phyloP scores from a whole-genome alignment of 2,888 invertebrate genomes.

The Aphelenchoides bicaudatus region DNA sequence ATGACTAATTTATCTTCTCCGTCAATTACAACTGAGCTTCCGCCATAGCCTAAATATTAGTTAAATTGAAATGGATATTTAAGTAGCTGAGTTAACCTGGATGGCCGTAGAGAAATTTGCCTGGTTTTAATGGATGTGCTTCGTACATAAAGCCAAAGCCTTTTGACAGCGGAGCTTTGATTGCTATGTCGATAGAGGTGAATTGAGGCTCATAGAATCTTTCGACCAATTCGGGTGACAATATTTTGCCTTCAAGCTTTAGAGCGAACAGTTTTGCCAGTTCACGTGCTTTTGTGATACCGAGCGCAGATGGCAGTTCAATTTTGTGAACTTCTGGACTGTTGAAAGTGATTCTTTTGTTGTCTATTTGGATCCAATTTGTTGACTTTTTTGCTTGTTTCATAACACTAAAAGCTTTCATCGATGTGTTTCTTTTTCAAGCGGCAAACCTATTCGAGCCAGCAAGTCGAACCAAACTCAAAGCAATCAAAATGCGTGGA shows the following conservation, averaged over 20 bases:
- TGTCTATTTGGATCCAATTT: conserved; percentile 53
- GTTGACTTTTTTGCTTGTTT: conserved; percentile 48
- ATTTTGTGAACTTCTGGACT: conserved; percentile 52
- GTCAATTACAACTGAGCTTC: conserved; percentile 57
- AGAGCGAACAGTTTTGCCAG: conserved; percentile 51
- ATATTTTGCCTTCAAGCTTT: conserved; percentile 50
- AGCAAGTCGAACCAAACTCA: conserved; percentile 48
- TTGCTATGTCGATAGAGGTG: conserved; percentile 38
- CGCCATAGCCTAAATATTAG: conserved; percentile 52
- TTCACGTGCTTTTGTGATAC: conserved; percentile 55
- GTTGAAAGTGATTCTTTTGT: conserved; percentile 47
- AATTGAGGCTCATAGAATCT: conserved; percentile 47
- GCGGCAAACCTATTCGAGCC: conserved; percentile 44
- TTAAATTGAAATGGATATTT: not conserved
- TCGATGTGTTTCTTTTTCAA: too few species aligned
- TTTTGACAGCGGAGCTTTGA: conserved; percentile 41
- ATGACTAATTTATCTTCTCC: conserved; percentile 56
- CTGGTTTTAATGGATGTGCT: conserved; percentile 53
- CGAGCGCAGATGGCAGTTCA: conserved; percentile 57
- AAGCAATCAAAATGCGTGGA: conserved; percentile 43
- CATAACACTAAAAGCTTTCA: too few species aligned
- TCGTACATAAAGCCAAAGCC: conserved; percentile 59
- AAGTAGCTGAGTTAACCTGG: conserved; percentile 51
- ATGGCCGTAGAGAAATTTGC: conserved; percentile 51
- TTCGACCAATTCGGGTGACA: conserved; percentile 42